Evolutionary conservation across 2,797 vertebrate species (phyloP), one percentile per base, ranked within the genome.

Genomic region (Pseudochromis fuscus): DNA sequence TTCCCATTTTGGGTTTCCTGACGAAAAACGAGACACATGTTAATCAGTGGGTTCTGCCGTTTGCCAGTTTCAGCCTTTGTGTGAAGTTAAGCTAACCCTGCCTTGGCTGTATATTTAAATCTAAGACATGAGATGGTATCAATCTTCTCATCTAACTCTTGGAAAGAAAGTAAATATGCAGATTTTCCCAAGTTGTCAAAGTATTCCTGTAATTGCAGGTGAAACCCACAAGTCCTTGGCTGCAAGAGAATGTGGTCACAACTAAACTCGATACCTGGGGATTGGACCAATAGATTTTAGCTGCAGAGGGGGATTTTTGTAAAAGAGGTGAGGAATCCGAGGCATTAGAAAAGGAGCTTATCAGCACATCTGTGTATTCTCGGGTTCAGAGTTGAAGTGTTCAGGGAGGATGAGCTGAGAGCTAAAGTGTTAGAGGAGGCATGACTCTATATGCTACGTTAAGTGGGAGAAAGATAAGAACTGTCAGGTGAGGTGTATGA

Each of bases 401-500:
- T 53, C 4, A 46, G n/a, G 6, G 19, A 30, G 28, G 33, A 52
- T 55, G 16, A 58, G 6, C 35, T 74, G 24, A n/a, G 38, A 61
- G 27, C n/a, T 15, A 59, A 33, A 33, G 31, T 9, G 55, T 69
- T 2, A 31, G 23, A 37, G 40, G 35, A 57, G 28, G 21, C 1
- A 16, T 35, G 15, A 61, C 12, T 42, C 15, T 35, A 30, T 46
- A 23, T 53, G 38, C 16, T 19, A 6, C 9, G 18, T 21, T 0
- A 13, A 28, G 49, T 15, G 40, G 28, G 15, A 38, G 23, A 3
- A 13, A 42, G 44, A 60, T 46, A 38, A 51, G 16, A 72, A 35
- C 58, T 28, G 16, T 67, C 60, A 66, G 31, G 40, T 72, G 67
- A 79, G 49, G 57, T 5, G 24, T 2, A 56, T 49, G 50, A 77